phyloP scores from a whole-genome alignment of 2,888 invertebrate genomes.

The Xestobium rufovillosum region DNA sequence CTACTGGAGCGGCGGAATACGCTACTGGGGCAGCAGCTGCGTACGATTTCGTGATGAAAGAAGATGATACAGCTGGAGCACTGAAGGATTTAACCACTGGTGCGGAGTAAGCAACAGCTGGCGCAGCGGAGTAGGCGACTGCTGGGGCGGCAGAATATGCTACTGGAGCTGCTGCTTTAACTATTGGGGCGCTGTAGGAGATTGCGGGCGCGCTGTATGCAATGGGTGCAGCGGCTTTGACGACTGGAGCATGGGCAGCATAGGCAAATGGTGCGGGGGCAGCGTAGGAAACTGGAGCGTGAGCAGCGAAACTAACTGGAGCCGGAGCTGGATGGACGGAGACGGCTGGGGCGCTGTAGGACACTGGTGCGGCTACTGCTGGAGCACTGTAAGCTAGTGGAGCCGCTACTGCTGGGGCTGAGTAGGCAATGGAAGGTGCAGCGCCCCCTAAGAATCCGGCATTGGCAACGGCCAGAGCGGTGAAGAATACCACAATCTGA shows the following conservation, averaged over 20 bases:
- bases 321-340: no score
- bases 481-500: constrained; percentile 19
- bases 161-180: constrained; percentile 13
- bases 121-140: constrained; percentile 15
- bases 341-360: constrained; percentile 17
- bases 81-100: constrained; percentile 14
- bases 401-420: constrained; percentile 17
- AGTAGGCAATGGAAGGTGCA: no score
- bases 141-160: constrained; percentile 7
- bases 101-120: constrained; percentile 11
- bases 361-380: no score
- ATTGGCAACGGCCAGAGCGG: constrained; percentile 19
- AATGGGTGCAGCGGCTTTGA: no score
- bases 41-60: constrained; percentile 10
- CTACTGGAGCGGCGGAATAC: constrained; percentile 14
- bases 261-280: constrained; percentile 16
- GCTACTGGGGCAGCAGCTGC: constrained; percentile 10
- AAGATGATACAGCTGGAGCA: constrained; percentile 17
- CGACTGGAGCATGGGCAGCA: constrained; percentile 11
- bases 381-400: constrained; percentile 12
- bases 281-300: constrained; percentile 18
- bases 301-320: constrained; percentile 7
- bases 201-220: no score
- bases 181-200: constrained; percentile 17
- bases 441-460: constrained; percentile 18